Conservation (phyloP, 2,113 vertebrate genomes). For the Ardeotis arabs region DNA sequence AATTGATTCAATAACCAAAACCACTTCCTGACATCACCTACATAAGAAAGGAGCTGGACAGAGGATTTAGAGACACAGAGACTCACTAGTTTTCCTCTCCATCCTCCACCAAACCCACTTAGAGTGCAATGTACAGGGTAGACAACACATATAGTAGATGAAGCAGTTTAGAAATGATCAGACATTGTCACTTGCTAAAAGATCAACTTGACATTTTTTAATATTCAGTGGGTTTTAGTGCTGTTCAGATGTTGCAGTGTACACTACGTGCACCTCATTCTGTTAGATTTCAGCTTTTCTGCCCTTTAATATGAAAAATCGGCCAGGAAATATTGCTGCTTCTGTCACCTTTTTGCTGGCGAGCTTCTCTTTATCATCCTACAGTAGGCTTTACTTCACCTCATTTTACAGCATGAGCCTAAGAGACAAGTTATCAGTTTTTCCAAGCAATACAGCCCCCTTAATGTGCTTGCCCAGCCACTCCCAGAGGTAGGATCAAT, state of each 20-base stretch:
- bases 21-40: background rate
- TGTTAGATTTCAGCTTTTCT: background rate
- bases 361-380: background rate
- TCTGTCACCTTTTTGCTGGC: background rate
- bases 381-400: background rate
- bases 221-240: background rate
- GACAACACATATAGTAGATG: background rate
- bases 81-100: background rate
- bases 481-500: constrained; percentile 19
- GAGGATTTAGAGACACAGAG: fast-evolving
- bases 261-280: background rate
- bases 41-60: background rate
- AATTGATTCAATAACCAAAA: background rate
- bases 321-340: background rate
- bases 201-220: background rate
- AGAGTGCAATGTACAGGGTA: background rate
- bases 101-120: background rate
- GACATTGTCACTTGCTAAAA: background rate
- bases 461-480: background rate
- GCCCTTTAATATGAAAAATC: background rate
- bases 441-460: background rate
- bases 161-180: background rate
- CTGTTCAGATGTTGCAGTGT: background rate
- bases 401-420: background rate
- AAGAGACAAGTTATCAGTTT: background rate